Evolutionary conservation across 2,888 invertebrate species (phyloP).

Genomic region (Empis livida): DNA sequence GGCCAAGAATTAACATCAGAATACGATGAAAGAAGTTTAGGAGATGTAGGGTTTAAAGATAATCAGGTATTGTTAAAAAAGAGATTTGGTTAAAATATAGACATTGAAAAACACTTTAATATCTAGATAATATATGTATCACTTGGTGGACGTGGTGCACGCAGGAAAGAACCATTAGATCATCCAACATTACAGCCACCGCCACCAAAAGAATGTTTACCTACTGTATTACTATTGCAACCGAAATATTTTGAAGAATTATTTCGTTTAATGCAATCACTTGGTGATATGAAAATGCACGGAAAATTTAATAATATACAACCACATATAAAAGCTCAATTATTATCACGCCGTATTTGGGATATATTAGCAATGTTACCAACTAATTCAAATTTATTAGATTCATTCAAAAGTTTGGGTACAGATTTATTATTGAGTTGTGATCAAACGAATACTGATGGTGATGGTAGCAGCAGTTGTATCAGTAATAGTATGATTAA

Average conservation of each 20-base stretch:
- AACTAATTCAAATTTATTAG: slow-evolving; percentile 72
- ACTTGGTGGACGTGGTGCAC: slow-evolving; percentile 54
- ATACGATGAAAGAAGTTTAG: slow-evolving; percentile 79
- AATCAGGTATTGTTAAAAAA: slow-evolving; percentile 51
- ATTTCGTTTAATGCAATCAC: slow-evolving; percentile 78
- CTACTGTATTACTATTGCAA: slow-evolving; percentile 70
- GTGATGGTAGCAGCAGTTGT: slow-evolving; percentile 13
- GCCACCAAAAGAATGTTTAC: slow-evolving; percentile 72
- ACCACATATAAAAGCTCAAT: slow-evolving; percentile 78
- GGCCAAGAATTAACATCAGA: slow-evolving; percentile 89
- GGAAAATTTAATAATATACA: slow-evolving; percentile 45
- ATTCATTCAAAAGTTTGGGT: slow-evolving; percentile 59
- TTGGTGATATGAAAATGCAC: slow-evolving; percentile 74
- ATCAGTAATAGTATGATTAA: slow-evolving; percentile 9
- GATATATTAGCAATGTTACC: slow-evolving; percentile 85
- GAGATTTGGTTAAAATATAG: neutral
- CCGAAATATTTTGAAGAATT: slow-evolving; percentile 84
- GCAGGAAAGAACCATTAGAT: slow-evolving; percentile 43
- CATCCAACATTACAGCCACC: slow-evolving; percentile 79
- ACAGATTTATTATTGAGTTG: slow-evolving; percentile 30
- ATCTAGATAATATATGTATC: slow-evolving; percentile 76
- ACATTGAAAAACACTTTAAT: neutral
- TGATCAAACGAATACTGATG: slow-evolving; percentile 10
- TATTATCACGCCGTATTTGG: slow-evolving; percentile 85
- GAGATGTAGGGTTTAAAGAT: slow-evolving; percentile 89